phyloP scores from a whole-genome alignment of 2,888 invertebrate genomes.

The Trichopria drosophilae region DNA sequence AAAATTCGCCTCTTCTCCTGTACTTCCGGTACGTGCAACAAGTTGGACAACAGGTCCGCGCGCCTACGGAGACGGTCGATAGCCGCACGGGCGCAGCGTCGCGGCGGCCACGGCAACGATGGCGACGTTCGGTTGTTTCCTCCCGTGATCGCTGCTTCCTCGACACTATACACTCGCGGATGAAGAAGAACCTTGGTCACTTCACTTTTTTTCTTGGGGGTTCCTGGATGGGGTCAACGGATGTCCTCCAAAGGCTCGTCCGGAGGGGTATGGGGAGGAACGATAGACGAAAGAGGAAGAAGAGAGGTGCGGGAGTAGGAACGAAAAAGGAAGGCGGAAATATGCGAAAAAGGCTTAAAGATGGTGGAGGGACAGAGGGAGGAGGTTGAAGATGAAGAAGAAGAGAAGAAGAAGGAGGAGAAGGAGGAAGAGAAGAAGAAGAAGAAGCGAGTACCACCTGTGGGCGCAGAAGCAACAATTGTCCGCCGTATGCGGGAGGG shows the following conservation, averaged over 20 bases:
- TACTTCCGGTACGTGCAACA: conserved; percentile 55
- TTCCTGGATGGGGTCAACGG: not conserved
- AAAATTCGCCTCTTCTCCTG: too few relatives aligned
- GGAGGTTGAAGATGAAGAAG: conserved; percentile 8
- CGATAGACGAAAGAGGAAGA: not conserved
- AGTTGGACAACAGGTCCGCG: conserved; percentile 59
- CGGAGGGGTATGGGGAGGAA: not conserved
- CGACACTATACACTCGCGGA: too few relatives aligned
- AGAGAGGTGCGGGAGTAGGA: conserved; percentile 1
- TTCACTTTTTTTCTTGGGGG: too few relatives aligned
- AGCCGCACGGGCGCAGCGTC: conserved; percentile 26
- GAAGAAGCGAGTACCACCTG: conserved; percentile 54
- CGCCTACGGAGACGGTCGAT: conserved; percentile 40
- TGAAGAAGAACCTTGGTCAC: too few relatives aligned
- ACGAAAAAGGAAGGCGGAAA: conserved; percentile 6
- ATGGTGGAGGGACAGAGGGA: conserved; percentile 8
- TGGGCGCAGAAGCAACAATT: conserved; percentile 59
- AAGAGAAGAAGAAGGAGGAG: conserved; percentile 10
- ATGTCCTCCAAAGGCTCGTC: not conserved
- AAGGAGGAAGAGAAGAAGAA: conserved; percentile 28
- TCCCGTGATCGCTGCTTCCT: conserved; percentile 13
- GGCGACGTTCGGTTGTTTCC: conserved; percentile 3
- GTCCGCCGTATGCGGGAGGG: conserved; percentile 59
- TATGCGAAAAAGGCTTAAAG: not conserved
- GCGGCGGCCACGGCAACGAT: not conserved